A percentile compares a stretch with the other conserved stretches of the same genome.
phyloP scores from a whole-genome alignment of 2,113 vertebrate genomes.

The Lophius piscatorius region DNA sequence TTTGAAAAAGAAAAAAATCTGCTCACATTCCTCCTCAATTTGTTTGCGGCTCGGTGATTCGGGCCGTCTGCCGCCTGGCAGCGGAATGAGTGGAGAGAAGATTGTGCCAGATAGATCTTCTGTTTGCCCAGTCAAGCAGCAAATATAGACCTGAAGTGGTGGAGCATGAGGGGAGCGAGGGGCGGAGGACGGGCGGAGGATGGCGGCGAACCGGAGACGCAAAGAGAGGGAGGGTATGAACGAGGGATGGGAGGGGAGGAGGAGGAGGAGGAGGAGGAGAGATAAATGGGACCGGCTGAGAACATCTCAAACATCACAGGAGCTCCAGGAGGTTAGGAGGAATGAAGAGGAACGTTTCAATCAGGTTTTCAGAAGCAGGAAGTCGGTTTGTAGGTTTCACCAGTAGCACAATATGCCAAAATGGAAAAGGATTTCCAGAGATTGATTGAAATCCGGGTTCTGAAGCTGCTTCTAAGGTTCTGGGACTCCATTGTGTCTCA shows the following conservation, averaged over 20 bases:
- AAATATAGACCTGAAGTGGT: conserved; percentile 51
- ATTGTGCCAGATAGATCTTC: conserved; percentile 45
- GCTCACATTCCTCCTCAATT: conserved; percentile 89
- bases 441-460: too few relatives aligned
- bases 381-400: too few relatives aligned
- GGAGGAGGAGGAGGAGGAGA: background rate
- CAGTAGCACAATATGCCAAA: too few relatives aligned
- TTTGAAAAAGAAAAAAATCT: too few relatives aligned
- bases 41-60: conserved; percentile 95
- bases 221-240: too few relatives aligned
- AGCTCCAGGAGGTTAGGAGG: background rate
- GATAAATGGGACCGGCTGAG: background rate
- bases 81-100: conserved; percentile 87
- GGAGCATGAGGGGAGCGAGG: conserved; percentile 1
- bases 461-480: too few relatives aligned
- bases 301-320: background rate
- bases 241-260: too few relatives aligned
- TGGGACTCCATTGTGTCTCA: too few relatives aligned
- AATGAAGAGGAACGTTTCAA: background rate
- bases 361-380: too few relatives aligned
- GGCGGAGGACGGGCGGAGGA: background rate
- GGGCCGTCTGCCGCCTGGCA: conserved; percentile 84
- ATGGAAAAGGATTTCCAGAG: too few relatives aligned
- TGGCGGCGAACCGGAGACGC: too few relatives aligned
- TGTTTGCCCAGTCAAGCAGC: conserved; percentile 48